phyloP scores from a whole-genome alignment of 2,888 invertebrate genomes.

The Ischnura elegans region DNA sequence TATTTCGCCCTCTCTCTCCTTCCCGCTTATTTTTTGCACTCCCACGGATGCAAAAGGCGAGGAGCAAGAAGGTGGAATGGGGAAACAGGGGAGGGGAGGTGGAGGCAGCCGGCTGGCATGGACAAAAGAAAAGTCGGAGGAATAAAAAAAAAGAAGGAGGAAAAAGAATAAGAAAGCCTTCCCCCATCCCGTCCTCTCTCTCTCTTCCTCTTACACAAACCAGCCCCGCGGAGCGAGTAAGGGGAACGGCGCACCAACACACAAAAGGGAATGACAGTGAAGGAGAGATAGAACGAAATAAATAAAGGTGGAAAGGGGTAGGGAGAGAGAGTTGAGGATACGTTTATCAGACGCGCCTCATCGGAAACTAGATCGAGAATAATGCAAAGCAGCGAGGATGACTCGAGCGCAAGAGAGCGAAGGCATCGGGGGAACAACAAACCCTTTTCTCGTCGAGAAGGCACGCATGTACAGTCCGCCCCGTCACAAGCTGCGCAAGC shows the following conservation, averaged over 20 bases:
- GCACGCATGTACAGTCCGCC: background rate
- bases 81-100: background rate
- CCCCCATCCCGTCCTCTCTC: background rate
- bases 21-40: background rate
- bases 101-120: slow-evolving; percentile 1
- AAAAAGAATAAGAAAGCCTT: background rate
- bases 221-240: background rate
- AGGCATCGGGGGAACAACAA: background rate
- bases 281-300: background rate
- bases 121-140: slow-evolving; percentile 19
- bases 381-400: slow-evolving; percentile 24
- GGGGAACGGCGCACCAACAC: background rate
- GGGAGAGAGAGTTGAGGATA: slow-evolving; percentile 33
- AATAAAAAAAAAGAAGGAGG: background rate
- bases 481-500: background rate
- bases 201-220: too few species aligned
- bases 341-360: slow-evolving; percentile 40
- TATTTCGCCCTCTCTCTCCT: background rate
- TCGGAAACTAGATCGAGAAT: slow-evolving; percentile 28
- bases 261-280: slow-evolving; percentile 27
- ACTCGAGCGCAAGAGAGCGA: background rate
- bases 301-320: background rate
- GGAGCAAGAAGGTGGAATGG: background rate
- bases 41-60: background rate
- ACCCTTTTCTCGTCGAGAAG: too few species aligned